Evolutionary conservation across 2,888 invertebrate genomes (phyloP), one percentile per base, ranked within the genome.

Genomic region (Dione vanillae): DNA sequence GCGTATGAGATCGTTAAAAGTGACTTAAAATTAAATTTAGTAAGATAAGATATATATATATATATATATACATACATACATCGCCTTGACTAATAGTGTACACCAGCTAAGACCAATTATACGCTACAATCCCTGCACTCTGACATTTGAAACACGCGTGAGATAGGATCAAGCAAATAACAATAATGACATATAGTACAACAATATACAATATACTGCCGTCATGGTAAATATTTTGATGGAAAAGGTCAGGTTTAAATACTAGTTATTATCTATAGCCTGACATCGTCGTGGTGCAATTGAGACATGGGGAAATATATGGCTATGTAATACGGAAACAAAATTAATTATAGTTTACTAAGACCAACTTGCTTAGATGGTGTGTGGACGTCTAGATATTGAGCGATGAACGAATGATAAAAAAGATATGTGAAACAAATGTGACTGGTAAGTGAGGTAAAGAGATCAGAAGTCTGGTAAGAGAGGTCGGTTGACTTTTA

Each of bases 91-190:
- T 74, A 51, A 69, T 69, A 71, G 69, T 67, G 65, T 71, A 75
- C 71, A 70, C 65, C 64, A 71, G 74, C 68, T 70, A 75, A 77
- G 73, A 66, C 67, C 70, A 74, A 76, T 76, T 74, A 74, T 65
- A 68, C 45, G 58, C 67, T 70, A 71, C 73, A 71, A 54, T 56
- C 62, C 66, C 58, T 71, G 71, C 72, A 65, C 72, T 70, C 59
- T 74, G 75, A 75, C 74, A 75, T 74, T 75, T 67, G 59, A 61
- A 67, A 72, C 52, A 54, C 65, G 52, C 54, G 65, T 41, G 71
- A 74, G 69, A 54, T 69, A 58, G 67, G 47, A 59, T 58, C 20
- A 66, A 67, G 64, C 67, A 47, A 66, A 69, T 58, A 67, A 65
- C 69, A 72, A 70, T 73, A 73, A 73, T 73, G 52, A 70, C 66